Percentiles rank a stretch among this genome's conserved stretches.
Evolutionary conservation across 2,113 vertebrate species (phyloP).

Genomic region (Toxotes chatareus): DNA sequence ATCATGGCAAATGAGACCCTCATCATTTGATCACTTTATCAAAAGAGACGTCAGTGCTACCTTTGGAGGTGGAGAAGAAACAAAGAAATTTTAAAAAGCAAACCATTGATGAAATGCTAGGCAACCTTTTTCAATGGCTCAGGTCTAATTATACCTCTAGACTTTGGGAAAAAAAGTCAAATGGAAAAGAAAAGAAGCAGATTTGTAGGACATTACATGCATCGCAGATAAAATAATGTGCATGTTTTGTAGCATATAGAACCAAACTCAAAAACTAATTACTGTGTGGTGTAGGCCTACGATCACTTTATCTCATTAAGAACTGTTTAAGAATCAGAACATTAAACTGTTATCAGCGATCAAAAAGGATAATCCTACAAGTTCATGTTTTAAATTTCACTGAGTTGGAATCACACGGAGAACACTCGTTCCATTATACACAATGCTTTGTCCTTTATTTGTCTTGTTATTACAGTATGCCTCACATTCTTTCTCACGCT

Average conservation of each 20-base stretch:
- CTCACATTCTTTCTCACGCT: not conserved
- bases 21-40: constrained; percentile 82
- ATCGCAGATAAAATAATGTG: constrained; percentile 1
- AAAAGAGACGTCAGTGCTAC: constrained; percentile 68
- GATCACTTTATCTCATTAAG: not conserved
- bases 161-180: constrained; percentile 16
- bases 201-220: constrained; percentile 7
- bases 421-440: not conserved
- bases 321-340: not conserved
- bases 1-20: constrained; percentile 82
- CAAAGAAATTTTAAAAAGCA: constrained; percentile 48
- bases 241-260: not conserved
- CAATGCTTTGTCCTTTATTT: not conserved
- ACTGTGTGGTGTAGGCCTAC: too few species aligned
- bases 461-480: not conserved
- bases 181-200: not conserved
- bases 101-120: constrained; percentile 75
- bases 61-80: constrained; percentile 67
- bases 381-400: not conserved
- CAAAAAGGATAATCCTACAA: not conserved
- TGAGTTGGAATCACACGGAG: not conserved
- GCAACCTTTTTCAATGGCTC: constrained; percentile 57
- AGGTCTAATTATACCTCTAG: constrained; percentile 54
- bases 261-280: not conserved
- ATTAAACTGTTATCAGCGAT: not conserved